Conservation (phyloP, 2,797 vertebrate genomes). For the Acipenser transmontanus region DNA sequence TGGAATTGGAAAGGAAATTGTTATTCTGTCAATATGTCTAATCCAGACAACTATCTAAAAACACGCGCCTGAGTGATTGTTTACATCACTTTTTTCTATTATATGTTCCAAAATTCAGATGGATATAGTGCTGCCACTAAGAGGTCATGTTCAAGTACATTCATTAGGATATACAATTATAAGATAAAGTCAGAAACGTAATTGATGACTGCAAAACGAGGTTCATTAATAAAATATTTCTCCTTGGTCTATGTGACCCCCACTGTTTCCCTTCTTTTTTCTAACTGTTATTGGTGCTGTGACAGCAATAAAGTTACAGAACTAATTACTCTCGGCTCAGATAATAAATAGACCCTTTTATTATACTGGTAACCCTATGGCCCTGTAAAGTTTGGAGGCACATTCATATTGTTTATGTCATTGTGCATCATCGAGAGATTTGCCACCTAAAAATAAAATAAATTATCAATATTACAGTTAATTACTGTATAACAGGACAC, state of each 20-base stretch:
- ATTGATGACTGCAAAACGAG: conserved; percentile 3
- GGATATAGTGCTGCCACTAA: neutral
- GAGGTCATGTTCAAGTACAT: neutral
- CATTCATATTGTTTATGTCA: neutral
- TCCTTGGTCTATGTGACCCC: neutral
- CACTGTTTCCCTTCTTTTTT: neutral
- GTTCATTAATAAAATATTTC: neutral
- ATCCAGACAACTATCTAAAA: too few relatives aligned
- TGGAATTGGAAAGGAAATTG: too few relatives aligned
- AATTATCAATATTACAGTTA: too few relatives aligned
- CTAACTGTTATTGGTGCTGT: neutral
- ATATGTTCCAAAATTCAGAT: too few relatives aligned
- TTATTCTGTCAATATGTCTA: too few relatives aligned
- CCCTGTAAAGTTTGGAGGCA: neutral
- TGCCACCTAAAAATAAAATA: neutral
- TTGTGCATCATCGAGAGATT: neutral
- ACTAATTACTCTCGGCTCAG: neutral
- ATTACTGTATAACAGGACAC: too few relatives aligned
- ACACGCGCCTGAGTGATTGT: too few relatives aligned
- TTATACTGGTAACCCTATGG: neutral
- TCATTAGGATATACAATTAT: neutral
- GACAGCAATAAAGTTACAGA: conserved; percentile 1
- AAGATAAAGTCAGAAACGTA: neutral
- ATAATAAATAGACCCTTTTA: conserved; percentile 5
- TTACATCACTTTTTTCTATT: too few relatives aligned